Conservation (phyloP, 2,888 invertebrate genomes). For the Pollenia amentaria region DNA sequence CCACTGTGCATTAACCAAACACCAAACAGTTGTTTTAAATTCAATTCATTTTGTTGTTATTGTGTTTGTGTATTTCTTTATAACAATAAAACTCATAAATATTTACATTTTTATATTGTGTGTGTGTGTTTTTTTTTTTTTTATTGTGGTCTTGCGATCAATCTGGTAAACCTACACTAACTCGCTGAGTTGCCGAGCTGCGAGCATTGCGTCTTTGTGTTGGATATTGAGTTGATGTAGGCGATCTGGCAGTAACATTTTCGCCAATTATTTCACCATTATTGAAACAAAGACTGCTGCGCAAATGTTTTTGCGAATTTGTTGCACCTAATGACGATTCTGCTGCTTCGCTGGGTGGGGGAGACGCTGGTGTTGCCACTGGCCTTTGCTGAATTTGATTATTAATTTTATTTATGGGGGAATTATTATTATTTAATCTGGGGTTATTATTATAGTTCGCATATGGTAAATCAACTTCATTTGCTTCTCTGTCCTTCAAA, state of each 20-base stretch:
- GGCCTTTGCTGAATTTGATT: conserved; percentile 39
- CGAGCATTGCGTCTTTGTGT: conserved; percentile 77
- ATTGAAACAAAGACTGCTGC: conserved; percentile 83
- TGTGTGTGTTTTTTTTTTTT: conserved; percentile 19
- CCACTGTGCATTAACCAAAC: neutral
- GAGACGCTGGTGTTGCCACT: conserved; percentile 30
- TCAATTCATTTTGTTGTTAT: conserved; percentile 11
- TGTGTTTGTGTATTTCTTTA: neutral
- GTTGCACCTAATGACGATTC: conserved; percentile 63
- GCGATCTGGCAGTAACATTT: conserved; percentile 75
- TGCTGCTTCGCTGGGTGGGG: conserved; percentile 57
- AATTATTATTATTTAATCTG: conserved; percentile 48
- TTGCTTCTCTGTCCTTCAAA: conserved; percentile 6
- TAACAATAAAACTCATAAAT: conserved; percentile 18
- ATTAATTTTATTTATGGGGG: conserved; percentile 62
- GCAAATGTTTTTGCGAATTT: conserved; percentile 80
- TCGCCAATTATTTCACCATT: conserved; percentile 81
- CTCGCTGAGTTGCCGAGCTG: conserved; percentile 80
- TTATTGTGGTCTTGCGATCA: conserved; percentile 72
- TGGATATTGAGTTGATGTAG: conserved; percentile 70
- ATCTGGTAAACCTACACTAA: conserved; percentile 84
- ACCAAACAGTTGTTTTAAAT: conserved; percentile 36
- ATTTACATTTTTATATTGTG: conserved; percentile 43
- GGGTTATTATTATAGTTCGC: conserved; percentile 59
- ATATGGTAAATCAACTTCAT: conserved; percentile 44